Percentiles rank a stretch among this genome's conserved stretches.
phyloP scores from a whole-genome alignment of 2,797 vertebrate genomes.

The Garrulus glandarius region DNA sequence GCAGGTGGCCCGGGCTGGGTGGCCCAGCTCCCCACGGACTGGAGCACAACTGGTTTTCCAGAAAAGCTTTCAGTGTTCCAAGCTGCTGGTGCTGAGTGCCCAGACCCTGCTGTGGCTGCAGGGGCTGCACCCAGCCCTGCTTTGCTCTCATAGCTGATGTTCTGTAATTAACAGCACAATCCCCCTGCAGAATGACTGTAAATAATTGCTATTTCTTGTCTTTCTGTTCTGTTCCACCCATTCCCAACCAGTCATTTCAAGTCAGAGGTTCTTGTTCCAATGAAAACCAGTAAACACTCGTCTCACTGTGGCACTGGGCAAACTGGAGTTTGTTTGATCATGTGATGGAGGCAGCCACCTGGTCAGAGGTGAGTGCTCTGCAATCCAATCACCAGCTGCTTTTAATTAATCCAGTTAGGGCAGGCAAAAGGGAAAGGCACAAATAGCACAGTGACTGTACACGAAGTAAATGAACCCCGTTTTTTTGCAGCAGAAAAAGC shows the following conservation, averaged over 20 bases:
- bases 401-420: background rate
- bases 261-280: conserved; percentile 71
- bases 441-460: background rate
- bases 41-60: background rate
- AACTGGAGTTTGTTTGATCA: conserved; percentile 89
- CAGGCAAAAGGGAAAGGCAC: background rate
- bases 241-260: conserved; percentile 68
- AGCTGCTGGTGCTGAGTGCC: background rate
- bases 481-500: background rate
- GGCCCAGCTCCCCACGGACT: fast-evolving
- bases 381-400: background rate
- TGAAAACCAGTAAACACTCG: conserved; percentile 66
- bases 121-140: background rate
- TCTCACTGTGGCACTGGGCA: conserved; percentile 74
- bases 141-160: background rate
- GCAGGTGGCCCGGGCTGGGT: background rate
- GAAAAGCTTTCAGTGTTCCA: background rate
- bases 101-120: background rate
- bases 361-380: conserved; percentile 44
- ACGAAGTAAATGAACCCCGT: background rate
- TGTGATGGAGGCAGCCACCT: conserved; percentile 78
- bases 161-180: background rate
- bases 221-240: background rate
- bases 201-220: background rate
- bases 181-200: background rate